phyloP scores from a whole-genome alignment of 2,113 vertebrate genomes.

The Alaudala cheleensis region DNA sequence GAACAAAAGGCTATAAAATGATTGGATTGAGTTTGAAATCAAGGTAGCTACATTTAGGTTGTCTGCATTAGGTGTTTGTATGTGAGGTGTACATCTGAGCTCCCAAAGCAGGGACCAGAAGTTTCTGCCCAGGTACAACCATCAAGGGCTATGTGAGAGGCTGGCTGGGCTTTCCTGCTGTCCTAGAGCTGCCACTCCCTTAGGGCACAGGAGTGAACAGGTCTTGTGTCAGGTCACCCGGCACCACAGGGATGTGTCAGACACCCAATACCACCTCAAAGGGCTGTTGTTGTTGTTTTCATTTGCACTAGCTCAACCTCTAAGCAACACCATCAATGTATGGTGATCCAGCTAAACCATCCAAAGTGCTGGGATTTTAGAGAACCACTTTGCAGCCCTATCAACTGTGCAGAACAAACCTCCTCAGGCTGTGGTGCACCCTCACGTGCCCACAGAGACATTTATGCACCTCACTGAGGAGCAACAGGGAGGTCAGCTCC shows the following conservation, averaged over 20 bases:
- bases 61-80: background rate
- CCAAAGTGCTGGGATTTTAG: background rate
- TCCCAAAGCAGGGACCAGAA: background rate
- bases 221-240: background rate
- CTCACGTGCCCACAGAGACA: background rate
- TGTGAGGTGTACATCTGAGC: background rate
- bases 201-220: background rate
- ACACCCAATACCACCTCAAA: background rate
- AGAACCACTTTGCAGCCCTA: background rate
- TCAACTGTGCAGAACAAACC: background rate
- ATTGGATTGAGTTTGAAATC: background rate
- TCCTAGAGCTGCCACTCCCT: background rate
- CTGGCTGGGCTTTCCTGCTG: background rate
- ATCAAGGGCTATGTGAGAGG: background rate
- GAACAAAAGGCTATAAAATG: background rate
- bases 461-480: background rate
- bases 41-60: background rate
- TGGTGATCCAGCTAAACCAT: background rate
- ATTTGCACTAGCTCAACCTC: background rate
- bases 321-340: background rate
- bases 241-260: background rate
- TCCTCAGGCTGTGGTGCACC: fast-evolving
- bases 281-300: background rate
- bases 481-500: background rate
- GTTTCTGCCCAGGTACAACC: background rate